phyloP scores from a whole-genome alignment of 2,888 invertebrate genomes.

The Nomada hirtipes region DNA sequence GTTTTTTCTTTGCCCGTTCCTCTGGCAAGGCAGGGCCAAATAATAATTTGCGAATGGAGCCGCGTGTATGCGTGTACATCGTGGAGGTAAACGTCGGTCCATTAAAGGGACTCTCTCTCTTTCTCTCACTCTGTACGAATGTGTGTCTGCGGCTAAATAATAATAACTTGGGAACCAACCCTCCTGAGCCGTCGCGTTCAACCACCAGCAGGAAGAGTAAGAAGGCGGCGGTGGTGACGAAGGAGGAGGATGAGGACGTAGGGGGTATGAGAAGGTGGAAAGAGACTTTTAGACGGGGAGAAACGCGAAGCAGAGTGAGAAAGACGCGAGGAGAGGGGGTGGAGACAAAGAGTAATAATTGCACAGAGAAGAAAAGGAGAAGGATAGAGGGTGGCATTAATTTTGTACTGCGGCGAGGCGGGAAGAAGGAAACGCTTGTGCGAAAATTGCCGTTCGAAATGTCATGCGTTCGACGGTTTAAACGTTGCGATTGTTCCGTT shows the following conservation, averaged over 20 bases:
- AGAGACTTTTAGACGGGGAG: slow-evolving; percentile 5
- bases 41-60: slow-evolving; percentile 49
- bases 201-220: background rate
- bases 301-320: background rate
- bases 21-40: slow-evolving; percentile 29
- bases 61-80: background rate
- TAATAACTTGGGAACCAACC: slow-evolving; percentile 62
- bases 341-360: background rate
- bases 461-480: background rate
- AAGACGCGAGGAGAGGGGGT: background rate
- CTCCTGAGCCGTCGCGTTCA: slow-evolving; percentile 42
- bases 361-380: background rate
- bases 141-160: slow-evolving; percentile 67
- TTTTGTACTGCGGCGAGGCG: slow-evolving; percentile 9
- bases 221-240: slow-evolving; percentile 5
- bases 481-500: too few species aligned
- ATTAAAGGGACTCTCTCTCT: slow-evolving; percentile 55
- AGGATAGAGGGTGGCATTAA: slow-evolving; percentile 18
- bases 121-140: slow-evolving; percentile 29
- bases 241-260: slow-evolving; percentile 7
- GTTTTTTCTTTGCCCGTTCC: slow-evolving; percentile 42
- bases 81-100: slow-evolving; percentile 60
- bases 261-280: slow-evolving; percentile 2
- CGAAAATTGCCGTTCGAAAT: background rate
- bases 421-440: background rate